Evolutionary conservation across 2,113 vertebrate species (phyloP), one percentile per base, ranked within the genome.

Genomic region (Rhombomys opimus): DNA sequence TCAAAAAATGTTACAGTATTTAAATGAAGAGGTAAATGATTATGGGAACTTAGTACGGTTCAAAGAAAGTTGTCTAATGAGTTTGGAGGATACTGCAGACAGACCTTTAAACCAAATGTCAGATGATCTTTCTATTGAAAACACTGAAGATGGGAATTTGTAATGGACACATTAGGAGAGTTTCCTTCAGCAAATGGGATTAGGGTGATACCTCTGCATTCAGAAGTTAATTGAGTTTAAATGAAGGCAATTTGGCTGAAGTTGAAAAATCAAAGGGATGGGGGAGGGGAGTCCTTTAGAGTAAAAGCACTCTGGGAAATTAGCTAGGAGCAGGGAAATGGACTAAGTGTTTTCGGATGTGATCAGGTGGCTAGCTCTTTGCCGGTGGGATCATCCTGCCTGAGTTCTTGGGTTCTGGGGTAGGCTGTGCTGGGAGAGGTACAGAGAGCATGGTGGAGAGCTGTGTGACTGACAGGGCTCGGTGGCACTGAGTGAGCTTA

Each of bases 211-310:
- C 76, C 93, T 96, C 89, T 96, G 52, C 72, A 90, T 82, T 84
- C 78, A 54, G 73, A 94, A 84, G 90, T 75, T 80, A 97, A 98
- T 96, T 97, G 97, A 97, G 77, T 97, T 96, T 98, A 88, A 98
- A 97, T 97, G 95, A 98, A 95, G 90, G 95, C 76, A 94, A 90
- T 98, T 94, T 98, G 94, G 80, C 97, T 98, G 80, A 96, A 91
- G 96, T 95, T 81, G 68, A 93, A 97, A 85, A 97, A 96, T 46
- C 96, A 77, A 59, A 93, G 32, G 67, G 85, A 84, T 94, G 25
- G 59, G n/a, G 57, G 23, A 27, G 22, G 96, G 86, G 95, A 95
- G 93, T 92, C 94, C 88, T 92, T 84, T 97, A 97, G 97, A 96
- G 94, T 75, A 90, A 95, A 94, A 76, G 67, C 68, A 88, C 97